Conservation (phyloP, 2,888 invertebrate species). For the Baccha elongata region DNA sequence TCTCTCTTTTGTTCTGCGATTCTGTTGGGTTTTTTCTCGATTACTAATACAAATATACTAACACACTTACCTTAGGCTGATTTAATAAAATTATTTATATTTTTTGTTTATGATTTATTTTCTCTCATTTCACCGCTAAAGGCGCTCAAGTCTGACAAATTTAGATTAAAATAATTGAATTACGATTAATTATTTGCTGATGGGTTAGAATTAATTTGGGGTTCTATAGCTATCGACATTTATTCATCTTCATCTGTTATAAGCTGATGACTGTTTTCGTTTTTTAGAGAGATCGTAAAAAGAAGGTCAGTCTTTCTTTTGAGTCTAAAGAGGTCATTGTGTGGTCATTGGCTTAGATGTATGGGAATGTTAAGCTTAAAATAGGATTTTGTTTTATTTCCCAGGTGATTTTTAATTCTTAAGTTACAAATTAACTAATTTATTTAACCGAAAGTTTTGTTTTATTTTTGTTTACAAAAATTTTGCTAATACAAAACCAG, state of each 20-base stretch:
- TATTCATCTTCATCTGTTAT: neutral
- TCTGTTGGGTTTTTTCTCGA: conserved; percentile 31
- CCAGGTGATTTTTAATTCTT: neutral
- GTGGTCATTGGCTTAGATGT: conserved; percentile 3
- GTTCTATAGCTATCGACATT: neutral
- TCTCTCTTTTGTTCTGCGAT: conserved; percentile 51
- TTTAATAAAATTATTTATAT: conserved; percentile 14
- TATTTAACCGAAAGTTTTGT: conserved; percentile 6
- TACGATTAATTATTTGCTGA: conserved; percentile 54
- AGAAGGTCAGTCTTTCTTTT: conserved; percentile 38
- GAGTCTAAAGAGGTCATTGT: conserved; percentile 49
- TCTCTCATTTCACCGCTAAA: conserved; percentile 59
- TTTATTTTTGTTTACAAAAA: neutral
- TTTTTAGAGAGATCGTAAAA: conserved; percentile 28
- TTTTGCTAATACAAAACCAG: neutral
- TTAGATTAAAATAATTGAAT: conserved; percentile 50
- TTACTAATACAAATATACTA: conserved; percentile 7
- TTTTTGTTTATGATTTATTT: conserved; percentile 40
- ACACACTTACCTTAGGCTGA: conserved; percentile 17
- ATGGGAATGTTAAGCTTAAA: conserved; percentile 5
- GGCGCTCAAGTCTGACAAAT: conserved; percentile 40
- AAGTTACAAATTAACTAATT: conserved; percentile 18
- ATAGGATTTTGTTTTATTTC: conserved; percentile 3
- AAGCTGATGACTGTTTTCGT: neutral
- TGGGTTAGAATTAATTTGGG: conserved; percentile 20